Evolutionary conservation across 2,888 invertebrate genomes (phyloP), one percentile per base, ranked within the genome.

Genomic region (Pachymerium ferrugineum): DNA sequence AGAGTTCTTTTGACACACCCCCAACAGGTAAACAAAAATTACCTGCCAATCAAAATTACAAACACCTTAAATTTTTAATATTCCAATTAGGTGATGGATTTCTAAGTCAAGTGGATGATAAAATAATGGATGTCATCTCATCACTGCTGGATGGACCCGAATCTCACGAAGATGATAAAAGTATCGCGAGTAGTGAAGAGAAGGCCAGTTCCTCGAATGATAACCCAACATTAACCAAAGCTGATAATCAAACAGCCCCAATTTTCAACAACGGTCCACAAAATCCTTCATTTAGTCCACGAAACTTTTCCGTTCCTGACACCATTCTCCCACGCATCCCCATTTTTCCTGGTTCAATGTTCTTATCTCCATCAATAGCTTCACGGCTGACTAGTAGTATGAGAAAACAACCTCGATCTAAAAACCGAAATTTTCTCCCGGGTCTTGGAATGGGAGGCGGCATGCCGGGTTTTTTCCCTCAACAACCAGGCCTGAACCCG

Each of bases 271-370:
- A 8, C 35, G 12, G 12, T 12, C 12, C n/a, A n/a, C n/a, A 8
- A 69, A 69, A 25, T 28, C 16, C 12, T 8, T 10, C 69, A 10
- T 8, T 6, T 8, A 14, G 12, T 12, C 6, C 16, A 8, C 22
- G 16, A 6, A 35, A 70, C 19, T 16, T 14, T 0, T 28, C 3
- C 31, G 22, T 16, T 2, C 16, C 35, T n/a, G 42, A 71, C 72
- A 12, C 19, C 25, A 10, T 19, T 12, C 47, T 72, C n/a, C 54
- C 72, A n/a, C 25, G 30, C 14, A 28, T 72, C 29, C 72, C 72
- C 22, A 54, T 72, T 29, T 72, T 72, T 22, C 72, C 72, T 12
- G 72, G 72, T 4, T 29, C 30, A 16, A 72, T 72, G 72, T 29
- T 54, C n/a, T 54, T 72, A 16, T 54, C 72, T 3, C 72, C 72